Base-by-base conservation (phyloP, 2,113 vertebrate genomes). In the Nothobranchius furzeri region DNA sequence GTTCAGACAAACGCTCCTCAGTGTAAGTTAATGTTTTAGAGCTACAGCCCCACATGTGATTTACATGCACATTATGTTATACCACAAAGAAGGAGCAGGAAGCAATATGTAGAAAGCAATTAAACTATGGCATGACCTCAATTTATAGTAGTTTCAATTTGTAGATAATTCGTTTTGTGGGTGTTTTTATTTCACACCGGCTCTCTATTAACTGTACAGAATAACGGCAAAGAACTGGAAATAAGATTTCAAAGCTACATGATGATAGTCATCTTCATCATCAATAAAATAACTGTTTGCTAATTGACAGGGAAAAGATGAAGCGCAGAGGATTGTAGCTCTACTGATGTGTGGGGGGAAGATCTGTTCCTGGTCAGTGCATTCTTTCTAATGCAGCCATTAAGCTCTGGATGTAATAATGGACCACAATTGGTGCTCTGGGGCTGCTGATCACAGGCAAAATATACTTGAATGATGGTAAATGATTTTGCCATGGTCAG, bases 301-400 rank as follows among this genome's bases (percentile, higher is more conserved):
- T 36, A 56, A 47, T 17, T 55, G 68, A 62, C 13, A 70, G 48
- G 36, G 11, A 62, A 14, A 54, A 49, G 43, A 49, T 63, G 52
- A 48, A 62, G 30, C 49, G 52, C 45, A 24, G 63, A 55, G 24
- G 49, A 48, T 37, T 55, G 55, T 46, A 54, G 17, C 47, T 70
- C 42, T 61, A 45, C 12, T 57, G 52, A 59, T 43, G 20, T 66
- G 12, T 24, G 6, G 46, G 42, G 49, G 12, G 17, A 57, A 61
- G 46, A 49, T 64, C 40, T 74, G 24, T 47, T 71, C 67, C 59
- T 67, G 46, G 13, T 57, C 45, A 58, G 45, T 11, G 47, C 37
- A 50, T 56, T 70, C 12, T 68, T 78, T 68, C 48, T 60, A 66
- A 20, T 15, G 30, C 30, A 60, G 42, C 20, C 69, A 70, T 73